Evolutionary conservation across 1,140 invertebrate genomes (phyloP), one percentile per base, ranked within the genome.

Genomic region (Hesperophylax magnus): DNA sequence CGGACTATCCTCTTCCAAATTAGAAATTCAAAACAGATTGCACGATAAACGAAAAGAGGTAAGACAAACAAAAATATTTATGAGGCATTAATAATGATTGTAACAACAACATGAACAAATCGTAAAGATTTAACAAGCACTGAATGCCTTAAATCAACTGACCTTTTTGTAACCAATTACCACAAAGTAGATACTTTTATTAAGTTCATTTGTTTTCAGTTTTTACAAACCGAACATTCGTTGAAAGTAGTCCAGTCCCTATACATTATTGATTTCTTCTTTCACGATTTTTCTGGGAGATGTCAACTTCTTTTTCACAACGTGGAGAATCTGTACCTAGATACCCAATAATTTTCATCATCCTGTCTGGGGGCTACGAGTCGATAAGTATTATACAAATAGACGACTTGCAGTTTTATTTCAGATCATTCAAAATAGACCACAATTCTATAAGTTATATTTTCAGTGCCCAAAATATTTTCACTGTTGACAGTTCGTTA

Each of bases 1-100:
- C 24, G 69, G 52, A 56, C 34, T 82, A 18, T 78, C 77, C 18
- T 52, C 81, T 3, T 78, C 81, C 27, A 74, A 65, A 27, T 58
- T 74, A 15, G 75, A 74, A 67, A 63, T 77, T 24, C 72, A 75
- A 34, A 75, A 52, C 22, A 58, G 31, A 31, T 24, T 60, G 11
- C 52, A 27, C 31, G 72, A 75, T n/a, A 75, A 60, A 17, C 20
- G 53, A 7, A 75, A 75, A 75, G 72, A 75, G 52, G 67, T 71
- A 52, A 11, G 67, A 34, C 17, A n/a, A n/a, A n/a, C n/a, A n/a
- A n/a, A n/a, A n/a, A 14, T 18, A 18, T 2, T 22, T 3, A 18
- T 18, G 2, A 20, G 3, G 3, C 8, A 15, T 54, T 7, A 3
- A 15, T 54, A 3, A 7, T 2, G 53, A 15, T 15, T 3, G 53